A percentile compares a stretch with the other conserved stretches of the same genome.
phyloP scores from a whole-genome alignment of 2,113 vertebrate genomes.

The Alectura lathami region DNA sequence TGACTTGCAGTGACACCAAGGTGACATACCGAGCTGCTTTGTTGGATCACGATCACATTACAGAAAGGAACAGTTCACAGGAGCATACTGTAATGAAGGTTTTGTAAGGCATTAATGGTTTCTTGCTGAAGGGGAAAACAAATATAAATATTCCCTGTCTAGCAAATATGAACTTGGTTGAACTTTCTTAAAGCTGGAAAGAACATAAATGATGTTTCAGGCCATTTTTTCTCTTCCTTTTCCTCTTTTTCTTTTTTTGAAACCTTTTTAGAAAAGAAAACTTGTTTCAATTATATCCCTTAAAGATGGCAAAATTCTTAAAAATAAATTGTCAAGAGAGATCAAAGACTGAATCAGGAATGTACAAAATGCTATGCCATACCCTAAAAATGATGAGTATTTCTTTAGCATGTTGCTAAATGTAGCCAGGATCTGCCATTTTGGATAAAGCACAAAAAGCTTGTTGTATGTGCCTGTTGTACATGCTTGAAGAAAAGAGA shows the following conservation, averaged over 20 bases:
- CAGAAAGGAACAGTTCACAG: neutral
- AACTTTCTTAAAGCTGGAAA: neutral
- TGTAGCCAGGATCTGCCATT: neutral
- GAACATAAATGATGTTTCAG: neutral
- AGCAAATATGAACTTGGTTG: neutral
- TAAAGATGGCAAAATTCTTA: conserved; percentile 10
- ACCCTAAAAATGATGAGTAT: neutral
- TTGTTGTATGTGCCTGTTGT: neutral
- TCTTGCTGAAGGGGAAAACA: neutral
- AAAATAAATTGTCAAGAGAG: conserved; percentile 26
- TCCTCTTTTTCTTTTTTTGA: neutral
- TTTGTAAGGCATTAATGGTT: neutral
- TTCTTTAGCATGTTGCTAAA: neutral
- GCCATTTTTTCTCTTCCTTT: neutral
- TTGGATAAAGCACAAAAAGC: neutral
- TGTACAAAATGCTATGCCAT: neutral
- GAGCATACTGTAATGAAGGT: neutral
- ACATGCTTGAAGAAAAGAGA: neutral
- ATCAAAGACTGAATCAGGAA: conserved; percentile 12
- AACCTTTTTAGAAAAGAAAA: neutral
- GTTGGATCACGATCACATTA: neutral
- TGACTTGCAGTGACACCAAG: neutral
- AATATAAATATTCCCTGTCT: neutral
- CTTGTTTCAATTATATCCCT: neutral
- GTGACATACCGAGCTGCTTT: neutral